Conservation (phyloP, 2,888 invertebrate genomes). For the Anthrax anthrax region DNA sequence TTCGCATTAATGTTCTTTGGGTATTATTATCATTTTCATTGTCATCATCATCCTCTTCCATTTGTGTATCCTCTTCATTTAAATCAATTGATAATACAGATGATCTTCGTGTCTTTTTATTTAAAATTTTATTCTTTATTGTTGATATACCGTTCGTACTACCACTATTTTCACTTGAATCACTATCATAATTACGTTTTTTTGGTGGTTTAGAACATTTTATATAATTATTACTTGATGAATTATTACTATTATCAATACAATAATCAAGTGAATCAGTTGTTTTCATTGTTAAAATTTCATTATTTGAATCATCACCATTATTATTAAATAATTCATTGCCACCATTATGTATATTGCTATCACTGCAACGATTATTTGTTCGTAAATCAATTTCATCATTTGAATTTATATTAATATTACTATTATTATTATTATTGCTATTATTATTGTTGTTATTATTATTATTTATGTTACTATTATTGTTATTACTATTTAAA, state of each 20-base stretch:
- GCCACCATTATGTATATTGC: not conserved
- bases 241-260: too few relatives aligned
- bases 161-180: slow-evolving; percentile 14
- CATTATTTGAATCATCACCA: not conserved
- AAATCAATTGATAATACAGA: slow-evolving; percentile 18
- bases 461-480: slow-evolving; percentile 6
- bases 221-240: slow-evolving; percentile 1
- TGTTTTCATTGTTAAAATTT: not conserved
- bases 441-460: slow-evolving; percentile 2
- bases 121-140: slow-evolving; percentile 10
- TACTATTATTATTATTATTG: slow-evolving; percentile 6
- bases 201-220: slow-evolving; percentile 17
- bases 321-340: not conserved
- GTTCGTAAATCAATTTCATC: slow-evolving; percentile 9
- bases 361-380: slow-evolving; percentile 4
- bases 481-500: not conserved
- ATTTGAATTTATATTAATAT: slow-evolving; percentile 1
- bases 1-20: slow-evolving; percentile 14
- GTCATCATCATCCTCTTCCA: slow-evolving; percentile 13
- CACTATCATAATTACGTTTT: slow-evolving; percentile 28
- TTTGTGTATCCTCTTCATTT: slow-evolving; percentile 18
- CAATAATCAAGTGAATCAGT: slow-evolving; percentile 3
- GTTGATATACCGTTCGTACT: slow-evolving; percentile 12
- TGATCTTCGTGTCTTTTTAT: slow-evolving; percentile 16
- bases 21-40: slow-evolving; percentile 12